phyloP scores from a whole-genome alignment of 1,140 invertebrate species.

The Acromyrmex heyeri region DNA sequence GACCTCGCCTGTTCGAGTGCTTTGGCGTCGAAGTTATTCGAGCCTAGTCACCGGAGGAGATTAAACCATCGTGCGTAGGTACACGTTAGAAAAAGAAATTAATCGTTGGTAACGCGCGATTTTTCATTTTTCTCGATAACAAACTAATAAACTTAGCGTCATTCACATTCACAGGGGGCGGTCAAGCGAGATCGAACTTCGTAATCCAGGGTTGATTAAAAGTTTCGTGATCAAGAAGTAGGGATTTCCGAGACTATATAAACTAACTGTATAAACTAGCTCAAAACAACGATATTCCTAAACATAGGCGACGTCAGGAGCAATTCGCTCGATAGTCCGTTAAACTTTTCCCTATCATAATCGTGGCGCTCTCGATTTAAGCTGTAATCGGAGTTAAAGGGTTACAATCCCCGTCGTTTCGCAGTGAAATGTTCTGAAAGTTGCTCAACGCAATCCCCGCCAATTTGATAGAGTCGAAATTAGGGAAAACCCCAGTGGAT shows the following conservation, averaged over 20 bases:
- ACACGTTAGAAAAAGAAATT: neutral
- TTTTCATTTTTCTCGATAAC: neutral
- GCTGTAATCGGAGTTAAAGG: conserved; percentile 35
- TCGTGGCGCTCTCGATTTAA: conserved; percentile 3
- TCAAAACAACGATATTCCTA: conserved; percentile 9
- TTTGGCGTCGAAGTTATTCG: neutral
- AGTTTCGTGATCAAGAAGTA: conserved; percentile 14
- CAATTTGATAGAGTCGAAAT: conserved; percentile 35
- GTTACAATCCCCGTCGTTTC: conserved; percentile 18
- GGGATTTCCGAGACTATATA: neutral
- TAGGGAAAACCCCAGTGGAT: neutral
- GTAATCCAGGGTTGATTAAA: conserved; percentile 33
- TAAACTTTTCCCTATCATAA: conserved; percentile 43
- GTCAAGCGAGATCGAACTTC: neutral
- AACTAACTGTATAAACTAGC: conserved; percentile 11
- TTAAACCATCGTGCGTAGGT: neutral
- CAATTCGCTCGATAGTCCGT: conserved; percentile 1
- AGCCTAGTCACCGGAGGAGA: neutral
- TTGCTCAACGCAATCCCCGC: neutral
- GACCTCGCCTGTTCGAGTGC: neutral
- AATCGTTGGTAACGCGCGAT: neutral
- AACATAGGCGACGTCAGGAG: neutral
- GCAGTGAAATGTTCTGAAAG: conserved; percentile 19
- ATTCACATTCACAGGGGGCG: neutral
- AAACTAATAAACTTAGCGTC: neutral